Percentiles rank a stretch among this genome's conserved stretches.
phyloP scores from a whole-genome alignment of 2,888 invertebrate species.

The Elegia similella region DNA sequence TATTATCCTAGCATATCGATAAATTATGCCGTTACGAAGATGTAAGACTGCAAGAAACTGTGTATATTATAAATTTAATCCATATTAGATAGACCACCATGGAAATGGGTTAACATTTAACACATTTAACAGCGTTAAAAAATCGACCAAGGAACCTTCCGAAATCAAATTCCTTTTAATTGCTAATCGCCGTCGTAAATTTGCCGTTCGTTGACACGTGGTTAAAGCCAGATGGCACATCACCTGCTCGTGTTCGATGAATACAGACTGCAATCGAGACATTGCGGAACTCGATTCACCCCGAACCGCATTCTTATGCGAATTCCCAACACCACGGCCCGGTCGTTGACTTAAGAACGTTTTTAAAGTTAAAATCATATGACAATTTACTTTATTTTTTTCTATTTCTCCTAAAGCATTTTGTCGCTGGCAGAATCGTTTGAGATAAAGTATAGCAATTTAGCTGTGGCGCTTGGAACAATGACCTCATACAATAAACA shows the following conservation, averaged over 20 bases:
- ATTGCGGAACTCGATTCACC: constrained; percentile 53
- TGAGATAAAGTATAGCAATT: constrained; percentile 45
- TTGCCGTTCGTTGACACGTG: constrained; percentile 61
- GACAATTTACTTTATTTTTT: constrained; percentile 17
- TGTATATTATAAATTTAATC: neutral
- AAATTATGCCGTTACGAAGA: neutral
- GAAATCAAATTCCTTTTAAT: constrained; percentile 52
- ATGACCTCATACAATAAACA: constrained; percentile 66
- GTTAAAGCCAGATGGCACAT: constrained; percentile 61
- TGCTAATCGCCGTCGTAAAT: constrained; percentile 49
- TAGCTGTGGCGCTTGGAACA: constrained; percentile 61
- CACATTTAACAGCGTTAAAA: constrained; percentile 23
- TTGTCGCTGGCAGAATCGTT: constrained; percentile 13
- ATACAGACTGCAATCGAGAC: constrained; percentile 42
- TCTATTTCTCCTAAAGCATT: neutral
- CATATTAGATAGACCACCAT: constrained; percentile 18
- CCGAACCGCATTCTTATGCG: constrained; percentile 64
- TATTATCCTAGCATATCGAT: neutral
- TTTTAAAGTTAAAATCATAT: constrained; percentile 32
- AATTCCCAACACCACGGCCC: constrained; percentile 51
- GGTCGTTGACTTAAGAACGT: constrained; percentile 57
- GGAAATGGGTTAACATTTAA: constrained; percentile 22
- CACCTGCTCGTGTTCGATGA: constrained; percentile 54
- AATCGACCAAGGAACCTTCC: constrained; percentile 37
- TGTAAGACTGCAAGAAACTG: neutral